Percentiles rank a stretch among this genome's conserved stretches.
These are phyloP conservation scores for Montipora efflorescens DNA, from an alignment of 64 coral and sea anemone species.

Conservation along the genomic window DNA sequence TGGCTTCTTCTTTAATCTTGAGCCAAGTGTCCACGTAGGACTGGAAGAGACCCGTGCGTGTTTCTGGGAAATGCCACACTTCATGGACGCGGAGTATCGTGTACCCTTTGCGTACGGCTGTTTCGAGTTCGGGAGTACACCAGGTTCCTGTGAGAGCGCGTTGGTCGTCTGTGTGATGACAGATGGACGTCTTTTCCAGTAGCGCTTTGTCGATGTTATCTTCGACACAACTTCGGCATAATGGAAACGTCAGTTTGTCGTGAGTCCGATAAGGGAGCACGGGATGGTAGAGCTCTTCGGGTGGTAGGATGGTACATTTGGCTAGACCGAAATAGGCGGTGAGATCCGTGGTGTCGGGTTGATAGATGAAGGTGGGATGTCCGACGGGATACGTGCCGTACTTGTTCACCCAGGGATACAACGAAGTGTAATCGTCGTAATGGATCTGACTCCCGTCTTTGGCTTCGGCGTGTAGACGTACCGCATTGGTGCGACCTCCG, in stretches of 20 bases:
- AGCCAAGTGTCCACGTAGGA: neutral
- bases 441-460: neutral
- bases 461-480: neutral
- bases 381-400: neutral
- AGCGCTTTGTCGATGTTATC: neutral
- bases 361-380: neutral
- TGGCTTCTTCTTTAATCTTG: neutral
- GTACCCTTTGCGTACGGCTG: neutral
- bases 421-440: neutral
- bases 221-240: neutral
- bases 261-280: neutral
- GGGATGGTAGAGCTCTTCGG: neutral
- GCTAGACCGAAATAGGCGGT: neutral
- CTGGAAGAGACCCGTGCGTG: neutral
- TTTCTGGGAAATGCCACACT: constrained; percentile 17
- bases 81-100: neutral
- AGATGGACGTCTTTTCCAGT: neutral
- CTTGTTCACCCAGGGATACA: neutral
- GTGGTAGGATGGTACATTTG: neutral
- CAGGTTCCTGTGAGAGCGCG: neutral
- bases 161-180: neutral
- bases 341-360: too few species aligned
- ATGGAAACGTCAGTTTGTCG: neutral
- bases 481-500: neutral
- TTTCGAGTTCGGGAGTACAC: neutral